These are phyloP conservation scores for Seriola dumerili DNA, from an alignment of 2,113 vertebrate genomes.

Conservation along the genomic window DNA sequence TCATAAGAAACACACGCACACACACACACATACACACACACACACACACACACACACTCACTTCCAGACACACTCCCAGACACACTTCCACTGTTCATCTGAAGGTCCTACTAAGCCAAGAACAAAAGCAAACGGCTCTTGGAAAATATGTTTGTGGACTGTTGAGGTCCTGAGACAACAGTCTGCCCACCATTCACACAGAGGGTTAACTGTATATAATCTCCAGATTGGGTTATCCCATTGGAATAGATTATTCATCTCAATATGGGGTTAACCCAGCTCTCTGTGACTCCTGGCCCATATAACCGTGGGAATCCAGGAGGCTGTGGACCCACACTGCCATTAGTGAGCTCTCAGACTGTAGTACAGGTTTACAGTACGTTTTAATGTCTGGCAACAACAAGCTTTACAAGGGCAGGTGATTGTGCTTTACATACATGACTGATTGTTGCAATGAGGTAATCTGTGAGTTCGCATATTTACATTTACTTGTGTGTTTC, in stretches of 20 bases:
- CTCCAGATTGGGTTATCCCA: constrained; percentile 77
- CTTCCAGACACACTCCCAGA: background rate
- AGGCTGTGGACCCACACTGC: constrained; percentile 13
- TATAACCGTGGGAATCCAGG: constrained; percentile 75
- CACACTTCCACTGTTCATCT: constrained; percentile 47
- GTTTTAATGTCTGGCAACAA: constrained; percentile 13
- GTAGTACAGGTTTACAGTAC: background rate
- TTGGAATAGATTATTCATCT: constrained; percentile 75
- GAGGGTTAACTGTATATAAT: constrained; percentile 78
- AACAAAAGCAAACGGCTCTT: constrained; percentile 69
- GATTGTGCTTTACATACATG: background rate
- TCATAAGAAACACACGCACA: background rate
- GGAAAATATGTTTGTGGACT: constrained; percentile 72
- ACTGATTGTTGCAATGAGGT: background rate
- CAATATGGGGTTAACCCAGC: constrained; percentile 80
- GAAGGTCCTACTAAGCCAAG: constrained; percentile 52
- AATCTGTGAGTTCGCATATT: background rate
- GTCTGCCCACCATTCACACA: constrained; percentile 79
- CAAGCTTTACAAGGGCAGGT: constrained; percentile 3
- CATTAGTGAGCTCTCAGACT: constrained; percentile 38
- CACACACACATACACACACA: background rate
- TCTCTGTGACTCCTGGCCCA: constrained; percentile 70
- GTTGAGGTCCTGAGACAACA: constrained; percentile 75
- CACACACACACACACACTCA: background rate
- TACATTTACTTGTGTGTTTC: background rate